Percentiles rank a stretch among this genome's conserved stretches.
These are phyloP conservation scores for Andricus grossulariae DNA, from an alignment of 1,140 invertebrate species.

Conservation along the genomic window DNA sequence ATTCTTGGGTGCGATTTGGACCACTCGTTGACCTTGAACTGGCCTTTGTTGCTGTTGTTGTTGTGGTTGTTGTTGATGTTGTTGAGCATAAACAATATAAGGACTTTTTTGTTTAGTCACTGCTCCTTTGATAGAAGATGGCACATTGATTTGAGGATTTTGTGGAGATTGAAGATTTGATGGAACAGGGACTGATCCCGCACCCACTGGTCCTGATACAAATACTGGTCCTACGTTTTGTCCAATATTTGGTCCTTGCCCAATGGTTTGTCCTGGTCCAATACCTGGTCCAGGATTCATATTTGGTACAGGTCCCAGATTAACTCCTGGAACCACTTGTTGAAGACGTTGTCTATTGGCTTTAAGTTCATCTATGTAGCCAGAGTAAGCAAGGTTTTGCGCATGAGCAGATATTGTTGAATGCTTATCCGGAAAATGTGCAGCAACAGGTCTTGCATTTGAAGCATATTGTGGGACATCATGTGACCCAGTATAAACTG, in stretches of 20 bases:
- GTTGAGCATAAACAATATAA: constrained; percentile 34
- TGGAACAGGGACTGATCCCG: background rate
- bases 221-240: constrained; percentile 4
- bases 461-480: constrained; percentile 50
- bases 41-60: constrained; percentile 6
- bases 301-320: background rate
- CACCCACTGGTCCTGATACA: background rate
- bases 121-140: background rate
- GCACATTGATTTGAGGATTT: constrained; percentile 10
- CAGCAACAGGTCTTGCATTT: constrained; percentile 43
- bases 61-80: background rate
- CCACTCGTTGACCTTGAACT: constrained; percentile 44
- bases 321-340: background rate
- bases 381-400: constrained; percentile 68
- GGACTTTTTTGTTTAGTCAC: constrained; percentile 39
- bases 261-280: background rate
- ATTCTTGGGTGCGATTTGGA: constrained; percentile 38
- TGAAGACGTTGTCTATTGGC: constrained; percentile 32
- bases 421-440: constrained; percentile 52
- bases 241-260: background rate
- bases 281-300: background rate
- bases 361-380: constrained; percentile 59
- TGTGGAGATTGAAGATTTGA: background rate
- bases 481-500: constrained; percentile 53
- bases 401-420: constrained; percentile 42